Conservation (phyloP, 2,888 invertebrate species). For the Ptychoptera albimana region DNA sequence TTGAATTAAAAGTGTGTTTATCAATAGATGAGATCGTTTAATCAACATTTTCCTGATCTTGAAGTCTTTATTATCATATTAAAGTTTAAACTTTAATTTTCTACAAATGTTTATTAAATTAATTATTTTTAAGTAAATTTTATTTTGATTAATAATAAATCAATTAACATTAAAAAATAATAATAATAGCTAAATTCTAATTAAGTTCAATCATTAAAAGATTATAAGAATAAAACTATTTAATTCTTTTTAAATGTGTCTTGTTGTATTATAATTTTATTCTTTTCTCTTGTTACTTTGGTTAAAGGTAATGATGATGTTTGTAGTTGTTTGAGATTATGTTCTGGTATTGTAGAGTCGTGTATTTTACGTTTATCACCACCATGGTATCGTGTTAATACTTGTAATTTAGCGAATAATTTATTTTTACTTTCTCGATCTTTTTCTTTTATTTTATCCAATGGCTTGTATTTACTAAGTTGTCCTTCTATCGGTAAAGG, state of each 20-base stretch:
- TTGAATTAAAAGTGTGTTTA: too few species aligned
- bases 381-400: slow-evolving; percentile 30
- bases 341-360: slow-evolving; percentile 38
- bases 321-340: slow-evolving; percentile 50
- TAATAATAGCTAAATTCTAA: too few species aligned
- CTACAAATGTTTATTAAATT: too few species aligned
- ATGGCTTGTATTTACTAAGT: slow-evolving; percentile 22
- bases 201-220: too few species aligned
- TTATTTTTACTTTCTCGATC: slow-evolving; percentile 34
- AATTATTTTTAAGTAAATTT: too few species aligned
- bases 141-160: too few species aligned
- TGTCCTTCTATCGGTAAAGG: slow-evolving; percentile 16
- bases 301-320: slow-evolving; percentile 50
- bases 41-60: too few species aligned
- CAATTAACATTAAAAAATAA: too few species aligned
- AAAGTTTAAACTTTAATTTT: too few species aligned
- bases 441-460: slow-evolving; percentile 29
- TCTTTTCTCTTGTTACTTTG: slow-evolving; percentile 67
- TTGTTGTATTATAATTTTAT: slow-evolving; percentile 65
- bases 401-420: slow-evolving; percentile 35
- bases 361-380: slow-evolving; percentile 9
- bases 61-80: too few species aligned
- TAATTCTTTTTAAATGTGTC: slow-evolving; percentile 18
- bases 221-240: too few species aligned
- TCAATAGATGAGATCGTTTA: too few species aligned